These are phyloP conservation scores for Cephalotes varians DNA, from an alignment of 2,888 invertebrate genomes.

Conservation along the genomic window DNA sequence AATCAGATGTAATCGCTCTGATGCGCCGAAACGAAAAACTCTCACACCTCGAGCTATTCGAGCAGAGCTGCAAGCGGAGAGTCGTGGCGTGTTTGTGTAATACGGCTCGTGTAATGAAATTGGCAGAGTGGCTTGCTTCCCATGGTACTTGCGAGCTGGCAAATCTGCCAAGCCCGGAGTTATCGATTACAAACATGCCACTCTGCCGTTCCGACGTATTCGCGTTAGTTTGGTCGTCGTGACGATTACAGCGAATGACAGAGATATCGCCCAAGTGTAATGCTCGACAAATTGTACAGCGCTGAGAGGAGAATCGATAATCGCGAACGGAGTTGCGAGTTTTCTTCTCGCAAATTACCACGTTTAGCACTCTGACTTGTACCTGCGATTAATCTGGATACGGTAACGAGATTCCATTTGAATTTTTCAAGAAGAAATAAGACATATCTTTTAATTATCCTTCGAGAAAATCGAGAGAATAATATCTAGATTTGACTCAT, in stretches of 20 bases:
- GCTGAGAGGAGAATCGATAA: conserved; percentile 32
- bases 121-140: conserved; percentile 29
- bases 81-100: neutral
- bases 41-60: conserved; percentile 45
- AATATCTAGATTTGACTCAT: neutral
- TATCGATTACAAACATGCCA: conserved; percentile 44
- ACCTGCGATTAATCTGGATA: neutral
- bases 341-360: conserved; percentile 1
- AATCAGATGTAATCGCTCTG: conserved; percentile 48
- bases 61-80: conserved; percentile 27
- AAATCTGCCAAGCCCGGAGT: conserved; percentile 29
- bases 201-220: conserved; percentile 1
- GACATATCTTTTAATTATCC: neutral
- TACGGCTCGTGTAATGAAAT: conserved; percentile 20
- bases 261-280: conserved; percentile 12
- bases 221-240: conserved; percentile 13
- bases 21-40: conserved; percentile 47
- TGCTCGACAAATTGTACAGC: conserved; percentile 10
- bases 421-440: neutral
- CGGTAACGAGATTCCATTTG: neutral
- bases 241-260: conserved; percentile 33
- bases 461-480: neutral
- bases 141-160: conserved; percentile 16
- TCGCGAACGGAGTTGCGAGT: conserved; percentile 5
- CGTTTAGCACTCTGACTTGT: neutral